phyloP scores from a whole-genome alignment of 2,113 vertebrate genomes.

The Passerina amoena region DNA sequence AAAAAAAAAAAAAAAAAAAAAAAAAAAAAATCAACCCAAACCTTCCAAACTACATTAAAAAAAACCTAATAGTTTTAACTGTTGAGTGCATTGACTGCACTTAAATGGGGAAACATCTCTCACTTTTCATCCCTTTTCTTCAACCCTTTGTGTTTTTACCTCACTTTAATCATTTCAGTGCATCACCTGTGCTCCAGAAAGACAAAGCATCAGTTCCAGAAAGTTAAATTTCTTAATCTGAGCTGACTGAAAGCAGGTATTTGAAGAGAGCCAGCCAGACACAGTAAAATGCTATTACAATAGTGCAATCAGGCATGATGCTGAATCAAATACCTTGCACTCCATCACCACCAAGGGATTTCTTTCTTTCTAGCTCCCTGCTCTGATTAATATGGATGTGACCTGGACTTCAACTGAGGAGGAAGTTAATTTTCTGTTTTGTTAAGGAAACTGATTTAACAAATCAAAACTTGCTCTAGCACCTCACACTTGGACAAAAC shows the following conservation, averaged over 20 bases:
- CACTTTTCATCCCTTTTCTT: background rate
- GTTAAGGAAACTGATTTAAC: slow-evolving; percentile 27
- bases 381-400: background rate
- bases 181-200: background rate
- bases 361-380: background rate
- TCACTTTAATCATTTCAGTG: background rate
- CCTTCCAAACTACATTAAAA: background rate
- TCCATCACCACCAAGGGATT: slow-evolving; percentile 3
- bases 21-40: background rate
- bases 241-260: background rate
- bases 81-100: background rate
- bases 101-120: background rate
- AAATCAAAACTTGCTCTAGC: background rate
- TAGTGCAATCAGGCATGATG: background rate
- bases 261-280: background rate
- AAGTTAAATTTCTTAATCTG: background rate
- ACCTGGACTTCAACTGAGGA: background rate
- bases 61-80: background rate
- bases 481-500: background rate
- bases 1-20: background rate
- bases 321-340: slow-evolving; percentile 10
- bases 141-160: background rate
- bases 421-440: background rate
- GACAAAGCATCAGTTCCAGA: background rate
- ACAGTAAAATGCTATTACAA: slow-evolving; percentile 14